Evolutionary conservation across 1,140 invertebrate genomes (phyloP), one percentile per base, ranked within the genome.

Genomic region (Macrotrachela quadricornifera): DNA sequence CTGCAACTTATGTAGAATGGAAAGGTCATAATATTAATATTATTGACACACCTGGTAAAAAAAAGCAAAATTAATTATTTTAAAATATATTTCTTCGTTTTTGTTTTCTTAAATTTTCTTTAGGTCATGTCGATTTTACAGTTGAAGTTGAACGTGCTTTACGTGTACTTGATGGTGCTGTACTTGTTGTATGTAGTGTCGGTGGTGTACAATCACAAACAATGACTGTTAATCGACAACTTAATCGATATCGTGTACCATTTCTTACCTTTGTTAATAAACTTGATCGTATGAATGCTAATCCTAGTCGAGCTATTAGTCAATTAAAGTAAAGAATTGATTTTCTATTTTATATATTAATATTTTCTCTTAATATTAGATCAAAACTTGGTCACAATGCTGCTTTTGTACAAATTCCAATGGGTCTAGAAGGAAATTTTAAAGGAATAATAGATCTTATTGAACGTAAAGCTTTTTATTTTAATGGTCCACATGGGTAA

Each of bases 181-280:
- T 99, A 49, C 68, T 97, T 42, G 91, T 99, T 0, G 70, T 99
- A 8, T 97, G 94, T 73, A 81, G 85, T 38, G 90, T 97, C 1
- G 90, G 91, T 44, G 94, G 94, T 47, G 92, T 99, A 1, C 92
- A 99, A 70, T 88, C 85, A 64, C 94, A 99, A 70, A 95, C 92
- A 0, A 71, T 96, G 54, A 99, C 94, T 2, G 94, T 99, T 0
- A 92, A 92, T 70, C 73, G 88, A 42, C 94, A 99, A 72, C 94
- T 97, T 84, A 83, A 82, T 61, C 73, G 90, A 18, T 97, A 99
- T 61, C 82, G 81, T 72, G 87, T 99, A 16, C 94, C 94, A 0
- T 92, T 85, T 66, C 64, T 99, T 53, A 87, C 86, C 15, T 99
- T 97, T 68, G 94, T 99, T 36, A 99, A 99, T 66, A 99, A 99